A percentile compares a stretch with the other conserved stretches of the same genome.
These are phyloP conservation scores for Calosoma granatense DNA, from an alignment of 1,140 invertebrate genomes.

Conservation along the genomic window DNA sequence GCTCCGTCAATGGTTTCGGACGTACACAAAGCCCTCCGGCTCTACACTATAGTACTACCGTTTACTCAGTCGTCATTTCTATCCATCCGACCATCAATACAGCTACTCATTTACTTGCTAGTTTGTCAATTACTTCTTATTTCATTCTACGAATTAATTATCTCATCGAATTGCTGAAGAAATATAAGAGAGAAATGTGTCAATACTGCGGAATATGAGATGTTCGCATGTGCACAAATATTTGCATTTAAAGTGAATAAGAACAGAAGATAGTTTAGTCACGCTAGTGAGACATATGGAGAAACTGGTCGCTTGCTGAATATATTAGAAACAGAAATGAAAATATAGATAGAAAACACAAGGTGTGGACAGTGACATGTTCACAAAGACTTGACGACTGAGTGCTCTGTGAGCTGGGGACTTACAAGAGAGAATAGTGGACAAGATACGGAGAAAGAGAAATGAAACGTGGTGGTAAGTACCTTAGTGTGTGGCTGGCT, in stretches of 20 bases:
- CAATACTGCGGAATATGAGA: slow-evolving; percentile 18
- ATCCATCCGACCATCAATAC: background rate
- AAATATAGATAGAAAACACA: too few species aligned
- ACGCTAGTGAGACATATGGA: too few species aligned
- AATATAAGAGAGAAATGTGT: slow-evolving; percentile 17
- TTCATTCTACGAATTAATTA: background rate
- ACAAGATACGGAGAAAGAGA: too few species aligned
- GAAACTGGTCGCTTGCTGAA: slow-evolving; percentile 9
- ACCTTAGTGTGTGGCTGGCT: too few species aligned
- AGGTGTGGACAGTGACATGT: too few species aligned
- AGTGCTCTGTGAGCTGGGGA: too few species aligned
- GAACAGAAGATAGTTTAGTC: slow-evolving; percentile 14
- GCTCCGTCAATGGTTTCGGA: background rate
- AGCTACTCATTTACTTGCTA: too few species aligned
- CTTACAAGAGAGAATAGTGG: too few species aligned
- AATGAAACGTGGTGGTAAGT: too few species aligned
- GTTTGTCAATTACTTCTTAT: too few species aligned
- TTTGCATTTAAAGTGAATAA: slow-evolving; percentile 26
- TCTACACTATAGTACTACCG: background rate
- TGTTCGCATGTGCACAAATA: slow-evolving; percentile 15
- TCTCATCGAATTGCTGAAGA: too few species aligned
- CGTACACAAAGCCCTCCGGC: background rate
- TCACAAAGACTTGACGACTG: too few species aligned
- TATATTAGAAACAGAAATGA: background rate
- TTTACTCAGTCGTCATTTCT: background rate